Conservation (phyloP, 2,888 invertebrate species). For the Trachelus tabidus region DNA sequence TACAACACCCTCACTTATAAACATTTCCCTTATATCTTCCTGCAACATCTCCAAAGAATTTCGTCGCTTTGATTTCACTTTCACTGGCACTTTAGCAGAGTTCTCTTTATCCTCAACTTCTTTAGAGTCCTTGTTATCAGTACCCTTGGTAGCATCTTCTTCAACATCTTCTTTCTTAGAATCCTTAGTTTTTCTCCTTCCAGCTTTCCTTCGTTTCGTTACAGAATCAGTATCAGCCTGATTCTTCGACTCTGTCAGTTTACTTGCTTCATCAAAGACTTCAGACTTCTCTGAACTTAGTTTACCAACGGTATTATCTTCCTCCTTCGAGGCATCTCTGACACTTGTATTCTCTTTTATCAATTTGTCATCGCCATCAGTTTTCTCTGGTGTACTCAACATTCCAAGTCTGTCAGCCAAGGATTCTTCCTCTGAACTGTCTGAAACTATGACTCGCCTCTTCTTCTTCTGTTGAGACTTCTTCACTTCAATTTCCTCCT, state of each 20-base stretch:
- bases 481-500: constrained; percentile 49
- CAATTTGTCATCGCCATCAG: constrained; percentile 6
- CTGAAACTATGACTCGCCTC: constrained; percentile 51
- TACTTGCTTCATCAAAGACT: background rate
- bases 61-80: constrained; percentile 38
- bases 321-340: background rate
- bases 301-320: background rate
- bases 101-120: constrained; percentile 27
- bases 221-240: background rate
- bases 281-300: background rate
- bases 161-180: constrained; percentile 20
- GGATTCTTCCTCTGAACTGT: constrained; percentile 55
- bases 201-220: constrained; percentile 5
- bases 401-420: constrained; percentile 41
- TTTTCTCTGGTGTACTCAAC: constrained; percentile 11
- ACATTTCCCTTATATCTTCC: constrained; percentile 78
- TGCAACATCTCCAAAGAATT: constrained; percentile 75
- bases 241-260: background rate
- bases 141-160: constrained; percentile 17
- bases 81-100: background rate
- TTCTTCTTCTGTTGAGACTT: constrained; percentile 39
- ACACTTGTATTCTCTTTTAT: background rate
- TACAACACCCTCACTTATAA: constrained; percentile 74
- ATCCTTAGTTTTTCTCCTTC: background rate
- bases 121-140: constrained; percentile 25